Evolutionary conservation across 2,888 invertebrate species (phyloP).

Genomic region (Synergus itoensis): DNA sequence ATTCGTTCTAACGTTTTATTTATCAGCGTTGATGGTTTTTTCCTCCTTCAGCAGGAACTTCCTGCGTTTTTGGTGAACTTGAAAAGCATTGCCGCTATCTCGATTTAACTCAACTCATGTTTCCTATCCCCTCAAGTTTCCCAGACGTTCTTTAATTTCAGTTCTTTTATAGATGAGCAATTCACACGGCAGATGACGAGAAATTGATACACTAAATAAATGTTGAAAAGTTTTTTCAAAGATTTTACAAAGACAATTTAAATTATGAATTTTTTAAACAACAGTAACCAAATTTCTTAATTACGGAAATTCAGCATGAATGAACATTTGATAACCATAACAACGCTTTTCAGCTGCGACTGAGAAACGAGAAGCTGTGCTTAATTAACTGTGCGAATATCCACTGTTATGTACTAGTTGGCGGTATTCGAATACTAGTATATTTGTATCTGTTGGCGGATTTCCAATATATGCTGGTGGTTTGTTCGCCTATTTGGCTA

Average conservation of each 20-base stretch:
- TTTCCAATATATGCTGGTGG: constrained; percentile 23
- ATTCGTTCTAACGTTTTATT: constrained; percentile 72
- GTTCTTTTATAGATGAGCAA: constrained; percentile 9
- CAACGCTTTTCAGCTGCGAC: constrained; percentile 17
- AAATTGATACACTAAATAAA: neutral
- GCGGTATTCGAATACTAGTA: constrained; percentile 20
- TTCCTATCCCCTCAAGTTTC: constrained; percentile 23
- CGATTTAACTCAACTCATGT: constrained; percentile 55
- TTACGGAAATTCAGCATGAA: neutral
- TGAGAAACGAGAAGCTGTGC: constrained; percentile 29
- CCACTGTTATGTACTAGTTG: constrained; percentile 14
- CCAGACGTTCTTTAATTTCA: constrained; percentile 3
- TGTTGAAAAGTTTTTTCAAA: neutral
- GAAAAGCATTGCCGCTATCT: constrained; percentile 52
- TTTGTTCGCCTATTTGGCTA: constrained; percentile 36
- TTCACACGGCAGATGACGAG: neutral
- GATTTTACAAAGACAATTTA: too few species aligned
- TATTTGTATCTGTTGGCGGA: constrained; percentile 30
- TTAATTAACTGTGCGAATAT: constrained; percentile 30
- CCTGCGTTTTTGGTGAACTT: constrained; percentile 54
- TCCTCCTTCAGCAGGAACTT: constrained; percentile 59
- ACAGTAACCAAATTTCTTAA: neutral
- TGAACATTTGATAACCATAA: neutral
- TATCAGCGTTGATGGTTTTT: constrained; percentile 74
- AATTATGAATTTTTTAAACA: too few species aligned